A percentile compares a stretch with the other conserved stretches of the same genome.
These are phyloP conservation scores for Tetranychus cinnabarinus DNA, from an alignment of 1,140 invertebrate species.

Conservation along the genomic window DNA sequence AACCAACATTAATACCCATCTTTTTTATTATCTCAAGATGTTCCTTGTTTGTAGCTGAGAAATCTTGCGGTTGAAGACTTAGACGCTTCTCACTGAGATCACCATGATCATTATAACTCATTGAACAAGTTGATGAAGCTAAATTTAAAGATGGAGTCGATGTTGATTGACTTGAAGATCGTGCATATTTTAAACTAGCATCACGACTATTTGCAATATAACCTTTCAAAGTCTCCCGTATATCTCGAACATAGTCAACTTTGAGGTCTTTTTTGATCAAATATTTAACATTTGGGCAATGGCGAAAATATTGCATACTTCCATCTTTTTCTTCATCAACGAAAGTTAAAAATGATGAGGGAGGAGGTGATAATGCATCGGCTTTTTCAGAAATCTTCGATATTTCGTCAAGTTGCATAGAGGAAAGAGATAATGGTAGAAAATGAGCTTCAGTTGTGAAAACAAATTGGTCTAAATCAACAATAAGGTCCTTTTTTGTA, in stretches of 20 bases:
- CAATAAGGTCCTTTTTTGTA: slow-evolving; percentile 54
- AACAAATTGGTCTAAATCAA: slow-evolving; percentile 86
- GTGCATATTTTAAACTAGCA: neutral
- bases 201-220: neutral
- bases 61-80: slow-evolving; percentile 23
- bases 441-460: slow-evolving; percentile 94
- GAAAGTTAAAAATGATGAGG: too few species aligned
- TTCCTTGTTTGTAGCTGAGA: slow-evolving; percentile 55
- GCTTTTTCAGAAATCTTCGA: neutral
- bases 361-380: neutral
- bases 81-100: slow-evolving; percentile 9
- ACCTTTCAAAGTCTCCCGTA: slow-evolving; percentile 3
- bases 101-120: neutral
- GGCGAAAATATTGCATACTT: neutral
- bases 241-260: neutral
- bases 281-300: neutral
- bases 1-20: slow-evolving; percentile 82
- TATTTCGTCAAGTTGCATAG: neutral
- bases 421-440: slow-evolving; percentile 42
- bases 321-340: neutral
- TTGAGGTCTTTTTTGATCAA: neutral
- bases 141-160: neutral
- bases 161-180: neutral
- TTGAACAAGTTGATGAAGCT: neutral
- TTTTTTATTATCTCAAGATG: slow-evolving; percentile 62